Evolutionary conservation across 2,113 vertebrate genomes (phyloP).

Genomic region (Rhombomys opimus): DNA sequence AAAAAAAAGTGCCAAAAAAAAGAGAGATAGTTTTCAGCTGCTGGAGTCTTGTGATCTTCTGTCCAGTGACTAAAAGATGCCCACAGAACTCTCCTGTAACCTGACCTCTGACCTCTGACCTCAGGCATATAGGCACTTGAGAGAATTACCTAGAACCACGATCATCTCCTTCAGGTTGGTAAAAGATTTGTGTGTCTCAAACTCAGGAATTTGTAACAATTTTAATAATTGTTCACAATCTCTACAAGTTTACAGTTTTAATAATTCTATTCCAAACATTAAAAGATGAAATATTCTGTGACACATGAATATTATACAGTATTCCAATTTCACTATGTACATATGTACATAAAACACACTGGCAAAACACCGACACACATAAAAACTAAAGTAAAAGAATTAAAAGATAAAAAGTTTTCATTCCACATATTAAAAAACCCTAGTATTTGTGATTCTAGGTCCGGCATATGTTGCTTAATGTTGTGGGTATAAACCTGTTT

Average conservation of each 20-base stretch:
- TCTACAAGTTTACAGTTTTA: neutral
- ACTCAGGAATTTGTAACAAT: neutral
- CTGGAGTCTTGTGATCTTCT: fast-evolving
- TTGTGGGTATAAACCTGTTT: too few species aligned
- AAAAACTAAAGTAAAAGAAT: neutral
- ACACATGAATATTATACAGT: neutral
- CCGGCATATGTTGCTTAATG: neutral
- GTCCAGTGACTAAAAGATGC: neutral
- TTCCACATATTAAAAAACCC: neutral
- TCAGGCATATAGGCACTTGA: fast-evolving
- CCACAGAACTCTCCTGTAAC: fast-evolving
- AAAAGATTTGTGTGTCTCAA: neutral
- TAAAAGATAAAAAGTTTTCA: neutral
- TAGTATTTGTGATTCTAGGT: neutral
- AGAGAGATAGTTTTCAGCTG: neutral
- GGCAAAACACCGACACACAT: neutral
- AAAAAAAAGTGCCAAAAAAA: too few species aligned
- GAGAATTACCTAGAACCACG: neutral
- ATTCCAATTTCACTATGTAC: neutral
- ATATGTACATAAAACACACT: too few species aligned
- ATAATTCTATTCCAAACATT: neutral
- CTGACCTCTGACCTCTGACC: too few species aligned
- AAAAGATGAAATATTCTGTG: neutral
- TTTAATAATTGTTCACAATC: too few species aligned
- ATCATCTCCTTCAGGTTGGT: neutral